phyloP scores from a whole-genome alignment of 53 echinoderm and acorn worm genomes.

The Paracentrotus lividus region DNA sequence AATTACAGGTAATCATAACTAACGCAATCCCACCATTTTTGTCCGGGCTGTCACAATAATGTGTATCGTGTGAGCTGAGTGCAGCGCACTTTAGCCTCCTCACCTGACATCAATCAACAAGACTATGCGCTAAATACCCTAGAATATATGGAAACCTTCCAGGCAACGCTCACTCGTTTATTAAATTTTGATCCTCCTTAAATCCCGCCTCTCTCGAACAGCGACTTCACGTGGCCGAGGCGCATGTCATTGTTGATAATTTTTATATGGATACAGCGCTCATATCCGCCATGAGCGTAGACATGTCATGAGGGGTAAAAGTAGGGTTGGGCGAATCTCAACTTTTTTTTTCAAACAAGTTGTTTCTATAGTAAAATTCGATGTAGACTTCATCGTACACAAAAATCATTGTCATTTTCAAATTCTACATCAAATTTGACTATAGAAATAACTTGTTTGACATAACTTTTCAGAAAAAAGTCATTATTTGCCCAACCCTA shows the following conservation, averaged over 20 bases:
- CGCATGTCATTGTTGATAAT: neutral
- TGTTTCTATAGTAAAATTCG: no score
- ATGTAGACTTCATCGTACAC: no score
- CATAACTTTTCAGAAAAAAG: no score
- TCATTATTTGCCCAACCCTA: no score
- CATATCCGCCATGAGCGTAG: no score
- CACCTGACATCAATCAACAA: conserved; percentile 10
- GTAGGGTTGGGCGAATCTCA: no score
- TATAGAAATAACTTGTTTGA: no score
- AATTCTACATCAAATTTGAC: no score
- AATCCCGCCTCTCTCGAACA: neutral
- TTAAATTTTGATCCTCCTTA: conserved; percentile 27
- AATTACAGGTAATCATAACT: neutral
- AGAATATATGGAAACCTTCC: neutral
- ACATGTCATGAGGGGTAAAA: no score
- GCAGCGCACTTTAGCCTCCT: conserved; percentile 10
- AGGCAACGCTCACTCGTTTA: neutral
- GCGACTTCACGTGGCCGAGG: neutral
- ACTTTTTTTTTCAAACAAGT: no score
- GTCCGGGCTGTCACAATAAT: neutral
- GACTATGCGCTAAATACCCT: conserved; percentile 7
- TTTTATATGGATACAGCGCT: neutral
- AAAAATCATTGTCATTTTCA: no score
- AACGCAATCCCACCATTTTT: neutral
- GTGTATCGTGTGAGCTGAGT: neutral